Conservation (phyloP, 1,140 invertebrate species). For the Papilio machaon region DNA sequence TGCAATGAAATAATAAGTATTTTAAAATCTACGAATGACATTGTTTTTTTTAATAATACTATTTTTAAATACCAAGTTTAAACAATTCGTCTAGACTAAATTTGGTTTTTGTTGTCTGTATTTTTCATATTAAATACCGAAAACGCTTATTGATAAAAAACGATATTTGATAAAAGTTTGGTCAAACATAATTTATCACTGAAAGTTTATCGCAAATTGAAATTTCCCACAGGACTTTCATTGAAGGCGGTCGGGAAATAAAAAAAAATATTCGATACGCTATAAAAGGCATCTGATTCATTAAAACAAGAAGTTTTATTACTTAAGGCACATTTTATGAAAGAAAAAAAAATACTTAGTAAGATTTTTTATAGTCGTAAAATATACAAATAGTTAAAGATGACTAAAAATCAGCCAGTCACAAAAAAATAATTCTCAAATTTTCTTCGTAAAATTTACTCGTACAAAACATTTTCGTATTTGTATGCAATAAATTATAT, state of each 20-base stretch:
- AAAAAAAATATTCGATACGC: background rate
- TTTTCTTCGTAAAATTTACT: too few species aligned
- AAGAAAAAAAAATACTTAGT: background rate
- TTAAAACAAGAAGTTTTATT: background rate
- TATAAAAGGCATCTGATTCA: background rate
- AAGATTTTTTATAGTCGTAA: too few species aligned
- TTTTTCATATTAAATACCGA: background rate
- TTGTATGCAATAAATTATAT: too few species aligned
- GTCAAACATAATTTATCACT: slow-evolving; percentile 14
- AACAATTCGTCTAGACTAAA: background rate
- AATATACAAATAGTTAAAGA: too few species aligned
- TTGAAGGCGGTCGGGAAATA: background rate
- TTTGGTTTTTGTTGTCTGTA: background rate
- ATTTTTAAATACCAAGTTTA: background rate
- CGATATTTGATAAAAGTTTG: background rate
- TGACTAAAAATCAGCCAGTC: too few species aligned
- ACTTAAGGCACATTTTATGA: background rate
- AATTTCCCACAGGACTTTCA: background rate
- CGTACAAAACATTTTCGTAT: too few species aligned
- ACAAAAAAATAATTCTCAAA: too few species aligned
- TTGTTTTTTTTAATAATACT: too few species aligned
- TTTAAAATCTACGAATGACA: too few species aligned
- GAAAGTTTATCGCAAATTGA: slow-evolving; percentile 23
- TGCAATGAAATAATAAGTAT: too few species aligned
- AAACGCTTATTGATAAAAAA: background rate